Evolutionary conservation across 2,113 vertebrate species (phyloP).

Genomic region (Riparia riparia): DNA sequence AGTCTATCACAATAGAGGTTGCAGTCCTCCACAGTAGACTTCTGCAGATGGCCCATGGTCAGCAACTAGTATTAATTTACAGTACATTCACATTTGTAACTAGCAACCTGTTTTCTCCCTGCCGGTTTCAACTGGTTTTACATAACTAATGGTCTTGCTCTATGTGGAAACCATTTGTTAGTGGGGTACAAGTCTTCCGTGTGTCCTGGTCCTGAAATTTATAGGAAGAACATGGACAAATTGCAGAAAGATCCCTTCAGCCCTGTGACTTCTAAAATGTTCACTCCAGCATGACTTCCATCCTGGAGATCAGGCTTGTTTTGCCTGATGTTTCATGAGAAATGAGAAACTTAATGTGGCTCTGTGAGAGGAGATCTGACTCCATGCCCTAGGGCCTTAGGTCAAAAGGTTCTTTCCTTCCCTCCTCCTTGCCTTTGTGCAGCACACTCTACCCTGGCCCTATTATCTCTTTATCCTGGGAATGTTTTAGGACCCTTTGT

Average conservation of each 20-base stretch:
- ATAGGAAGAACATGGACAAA: not conserved
- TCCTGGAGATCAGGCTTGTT: not conserved
- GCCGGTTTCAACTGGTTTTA: not conserved
- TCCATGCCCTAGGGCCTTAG: not conserved
- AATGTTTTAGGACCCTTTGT: not conserved
- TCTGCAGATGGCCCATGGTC: not conserved
- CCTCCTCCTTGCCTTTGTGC: not conserved
- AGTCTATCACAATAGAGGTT: not conserved
- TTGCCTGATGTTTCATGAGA: not conserved
- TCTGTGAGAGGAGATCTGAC: not conserved
- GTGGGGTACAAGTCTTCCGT: not conserved
- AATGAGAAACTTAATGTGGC: not conserved
- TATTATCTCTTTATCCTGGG: not conserved
- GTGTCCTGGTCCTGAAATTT: not conserved
- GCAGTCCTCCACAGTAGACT: not conserved
- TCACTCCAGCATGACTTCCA: not conserved
- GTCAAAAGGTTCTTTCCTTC: not conserved
- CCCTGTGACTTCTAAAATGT: not conserved
- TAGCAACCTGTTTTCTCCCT: not conserved
- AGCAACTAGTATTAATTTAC: not conserved
- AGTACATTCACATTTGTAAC: not conserved
- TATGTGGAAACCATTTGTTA: rapidly evolving
- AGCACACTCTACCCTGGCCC: not conserved
- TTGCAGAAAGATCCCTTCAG: not conserved
- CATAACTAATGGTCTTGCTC: not conserved